A percentile compares a stretch with the other conserved stretches of the same genome.
Conservation (phyloP, 2,888 invertebrate species). For the Archips xylosteana region DNA sequence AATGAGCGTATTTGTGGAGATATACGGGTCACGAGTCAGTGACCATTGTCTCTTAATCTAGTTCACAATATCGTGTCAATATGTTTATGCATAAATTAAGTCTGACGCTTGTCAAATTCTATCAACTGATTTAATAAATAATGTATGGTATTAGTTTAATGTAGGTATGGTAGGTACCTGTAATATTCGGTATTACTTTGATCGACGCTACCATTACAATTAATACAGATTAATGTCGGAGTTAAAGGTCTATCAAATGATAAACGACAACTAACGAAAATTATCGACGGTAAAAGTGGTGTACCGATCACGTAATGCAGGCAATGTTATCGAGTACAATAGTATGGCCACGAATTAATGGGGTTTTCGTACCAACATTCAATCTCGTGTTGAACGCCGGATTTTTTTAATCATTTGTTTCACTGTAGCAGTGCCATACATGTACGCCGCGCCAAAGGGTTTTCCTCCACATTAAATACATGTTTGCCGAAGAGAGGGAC, state of each 20-base stretch:
- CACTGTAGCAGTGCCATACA: no score
- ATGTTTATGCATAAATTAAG: slow-evolving; percentile 18
- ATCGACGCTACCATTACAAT: background rate
- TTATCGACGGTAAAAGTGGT: background rate
- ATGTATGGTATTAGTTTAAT: no score
- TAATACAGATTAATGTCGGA: background rate
- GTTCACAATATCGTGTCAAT: slow-evolving; percentile 29
- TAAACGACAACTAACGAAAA: background rate
- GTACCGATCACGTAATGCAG: background rate
- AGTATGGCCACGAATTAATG: background rate
- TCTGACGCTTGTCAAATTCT: slow-evolving; percentile 28
- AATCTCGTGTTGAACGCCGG: background rate
- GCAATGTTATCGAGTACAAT: no score
- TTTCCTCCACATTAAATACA: background rate
- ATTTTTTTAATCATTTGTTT: background rate
- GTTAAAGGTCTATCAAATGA: background rate
- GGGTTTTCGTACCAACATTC: background rate
- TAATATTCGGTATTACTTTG: background rate
- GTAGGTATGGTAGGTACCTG: no score
- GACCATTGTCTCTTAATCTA: slow-evolving; percentile 25
- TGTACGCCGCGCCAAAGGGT: background rate
- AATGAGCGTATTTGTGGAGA: slow-evolving; percentile 27
- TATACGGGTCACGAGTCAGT: slow-evolving; percentile 13
- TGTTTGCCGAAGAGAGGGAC: background rate
- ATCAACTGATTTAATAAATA: slow-evolving; percentile 3